phyloP scores from a whole-genome alignment of 1,140 invertebrate species.

The Panulirus ornatus region DNA sequence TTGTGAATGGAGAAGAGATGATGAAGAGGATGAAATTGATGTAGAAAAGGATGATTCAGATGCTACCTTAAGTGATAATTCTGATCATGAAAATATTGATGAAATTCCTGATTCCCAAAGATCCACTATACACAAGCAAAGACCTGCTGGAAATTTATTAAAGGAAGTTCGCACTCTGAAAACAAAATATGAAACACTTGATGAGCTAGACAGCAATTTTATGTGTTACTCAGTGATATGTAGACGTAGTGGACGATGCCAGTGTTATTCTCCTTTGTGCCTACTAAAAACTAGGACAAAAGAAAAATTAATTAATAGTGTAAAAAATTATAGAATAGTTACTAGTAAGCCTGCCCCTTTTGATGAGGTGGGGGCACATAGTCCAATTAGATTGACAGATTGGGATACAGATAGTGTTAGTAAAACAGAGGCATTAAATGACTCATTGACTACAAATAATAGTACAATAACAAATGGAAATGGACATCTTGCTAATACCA shows the following conservation, averaged over 20 bases:
- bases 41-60: slow-evolving; percentile 77
- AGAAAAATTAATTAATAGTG: slow-evolving; percentile 72
- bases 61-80: slow-evolving; percentile 76
- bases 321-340: slow-evolving; percentile 74
- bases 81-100: slow-evolving; percentile 74
- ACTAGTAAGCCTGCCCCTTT: slow-evolving; percentile 73
- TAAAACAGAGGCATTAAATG: slow-evolving; percentile 37
- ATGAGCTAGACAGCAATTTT: slow-evolving; percentile 60
- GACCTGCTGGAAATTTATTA: slow-evolving; percentile 73
- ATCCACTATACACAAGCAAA: slow-evolving; percentile 71
- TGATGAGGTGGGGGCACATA: slow-evolving; percentile 60
- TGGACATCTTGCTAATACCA: slow-evolving; percentile 36
- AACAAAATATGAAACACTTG: slow-evolving; percentile 74
- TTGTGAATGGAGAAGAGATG: slow-evolving; percentile 47
- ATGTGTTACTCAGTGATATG: slow-evolving; percentile 73
- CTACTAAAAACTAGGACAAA: slow-evolving; percentile 60
- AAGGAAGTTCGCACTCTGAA: slow-evolving; percentile 74
- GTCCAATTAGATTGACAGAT: slow-evolving; percentile 61
- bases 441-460: slow-evolving; percentile 4
- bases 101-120: slow-evolving; percentile 72
- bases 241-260: slow-evolving; percentile 36
- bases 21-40: slow-evolving; percentile 79
- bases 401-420: slow-evolving; percentile 53
- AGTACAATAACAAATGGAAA: slow-evolving; percentile 45
- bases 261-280: slow-evolving; percentile 74